These are phyloP conservation scores for Hydropsyche tenuis DNA, from an alignment of 1,140 invertebrate species.

Conservation along the genomic window DNA sequence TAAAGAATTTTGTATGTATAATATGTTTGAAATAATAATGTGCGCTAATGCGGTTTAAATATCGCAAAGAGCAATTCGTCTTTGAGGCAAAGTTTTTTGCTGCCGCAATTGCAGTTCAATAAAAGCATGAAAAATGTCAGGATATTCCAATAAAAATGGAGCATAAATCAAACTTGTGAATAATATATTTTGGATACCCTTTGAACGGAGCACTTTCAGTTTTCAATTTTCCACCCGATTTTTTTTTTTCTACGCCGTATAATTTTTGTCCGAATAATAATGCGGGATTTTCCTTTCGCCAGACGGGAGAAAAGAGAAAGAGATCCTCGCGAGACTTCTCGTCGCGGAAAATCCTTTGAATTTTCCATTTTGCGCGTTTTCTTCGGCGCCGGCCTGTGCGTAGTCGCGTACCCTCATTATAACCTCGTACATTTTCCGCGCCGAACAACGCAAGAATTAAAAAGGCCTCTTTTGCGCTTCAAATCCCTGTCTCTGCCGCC, in stretches of 20 bases:
- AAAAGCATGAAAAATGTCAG: slow-evolving; percentile 13
- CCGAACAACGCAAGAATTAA: slow-evolving; percentile 14
- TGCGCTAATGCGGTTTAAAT: too few relatives aligned
- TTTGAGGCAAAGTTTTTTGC: not conserved
- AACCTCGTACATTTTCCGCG: slow-evolving; percentile 25
- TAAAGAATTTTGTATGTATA: too few relatives aligned
- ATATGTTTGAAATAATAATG: too few relatives aligned
- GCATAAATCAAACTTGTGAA: slow-evolving; percentile 12
- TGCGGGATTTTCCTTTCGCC: too few relatives aligned
- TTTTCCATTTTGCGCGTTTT: slow-evolving; percentile 6
- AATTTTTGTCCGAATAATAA: not conserved
- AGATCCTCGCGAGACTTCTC: not conserved
- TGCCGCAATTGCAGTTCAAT: not conserved
- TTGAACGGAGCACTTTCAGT: slow-evolving; percentile 18
- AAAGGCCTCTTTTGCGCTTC: not conserved
- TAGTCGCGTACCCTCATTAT: slow-evolving; percentile 30
- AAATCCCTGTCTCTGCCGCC: too few relatives aligned
- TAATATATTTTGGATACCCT: slow-evolving; percentile 14
- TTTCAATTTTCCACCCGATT: slow-evolving; percentile 8
- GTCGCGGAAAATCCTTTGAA: not conserved
- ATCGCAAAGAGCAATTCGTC: too few relatives aligned
- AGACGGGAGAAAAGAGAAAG: not conserved
- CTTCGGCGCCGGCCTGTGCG: not conserved
- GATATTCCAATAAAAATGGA: slow-evolving; percentile 23
- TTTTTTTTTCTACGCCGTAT: not conserved